These are phyloP conservation scores for Smittia aterrima DNA, from an alignment of 2,888 invertebrate species.

Conservation along the genomic window DNA sequence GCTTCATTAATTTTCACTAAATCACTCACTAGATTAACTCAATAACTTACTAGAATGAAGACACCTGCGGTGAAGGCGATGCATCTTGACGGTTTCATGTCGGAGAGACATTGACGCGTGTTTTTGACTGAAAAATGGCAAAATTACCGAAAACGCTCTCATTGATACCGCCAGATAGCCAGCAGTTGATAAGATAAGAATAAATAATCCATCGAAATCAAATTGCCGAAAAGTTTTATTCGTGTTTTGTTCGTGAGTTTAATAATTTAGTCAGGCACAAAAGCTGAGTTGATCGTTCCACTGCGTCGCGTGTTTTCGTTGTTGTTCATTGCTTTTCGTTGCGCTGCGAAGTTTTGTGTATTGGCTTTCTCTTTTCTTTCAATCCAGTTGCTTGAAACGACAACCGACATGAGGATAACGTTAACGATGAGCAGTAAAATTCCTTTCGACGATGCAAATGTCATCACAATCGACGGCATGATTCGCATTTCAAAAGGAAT, in stretches of 20 bases:
- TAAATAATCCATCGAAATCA: neutral
- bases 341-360: neutral
- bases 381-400: neutral
- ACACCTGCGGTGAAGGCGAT: neutral
- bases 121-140: neutral
- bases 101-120: neutral
- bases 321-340: neutral
- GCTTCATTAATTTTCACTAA: neutral
- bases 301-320: no score
- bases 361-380: neutral
- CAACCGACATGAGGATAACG: neutral
- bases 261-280: no score
- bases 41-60: slow-evolving; percentile 31
- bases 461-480: neutral
- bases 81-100: slow-evolving; percentile 18
- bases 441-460: neutral
- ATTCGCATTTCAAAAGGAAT: neutral
- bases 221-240: neutral
- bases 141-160: neutral
- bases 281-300: no score
- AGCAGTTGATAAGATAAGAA: neutral
- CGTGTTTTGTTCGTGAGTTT: no score
- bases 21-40: no score
- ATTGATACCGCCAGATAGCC: neutral
- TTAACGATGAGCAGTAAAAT: neutral